Percentiles rank a stretch among this genome's conserved stretches.
Evolutionary conservation across 2,888 invertebrate genomes (phyloP).

Genomic region (Agonopterix alstromeriana): DNA sequence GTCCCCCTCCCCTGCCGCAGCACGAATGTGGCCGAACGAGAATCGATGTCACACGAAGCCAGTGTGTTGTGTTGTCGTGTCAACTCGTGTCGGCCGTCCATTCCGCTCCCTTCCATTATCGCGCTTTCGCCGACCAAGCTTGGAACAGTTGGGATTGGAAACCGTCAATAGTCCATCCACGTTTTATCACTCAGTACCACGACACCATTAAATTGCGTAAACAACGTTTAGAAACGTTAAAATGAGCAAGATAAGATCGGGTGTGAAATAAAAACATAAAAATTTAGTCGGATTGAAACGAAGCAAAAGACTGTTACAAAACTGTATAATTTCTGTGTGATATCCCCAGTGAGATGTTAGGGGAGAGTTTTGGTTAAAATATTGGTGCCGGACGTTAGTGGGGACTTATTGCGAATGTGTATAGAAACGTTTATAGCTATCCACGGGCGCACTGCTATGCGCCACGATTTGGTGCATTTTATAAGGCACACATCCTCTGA

Average conservation of each 20-base stretch:
- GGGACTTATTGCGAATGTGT: conserved; percentile 74
- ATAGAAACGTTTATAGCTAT: conserved; percentile 75
- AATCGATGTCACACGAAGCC: conserved; percentile 68
- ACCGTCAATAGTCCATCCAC: conserved; percentile 18
- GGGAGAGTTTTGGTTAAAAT: conserved; percentile 60
- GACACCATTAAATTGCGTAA: conserved; percentile 28
- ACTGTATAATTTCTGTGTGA: conserved; percentile 55
- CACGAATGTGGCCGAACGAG: conserved; percentile 49
- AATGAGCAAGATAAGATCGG: conserved; percentile 68
- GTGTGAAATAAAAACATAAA: conserved; percentile 55
- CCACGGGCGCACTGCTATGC: conserved; percentile 84
- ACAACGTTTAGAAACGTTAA: conserved; percentile 30
- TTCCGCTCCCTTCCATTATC: conserved; percentile 21
- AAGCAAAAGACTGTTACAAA: conserved; percentile 32
- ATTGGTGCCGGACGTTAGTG: conserved; percentile 52
- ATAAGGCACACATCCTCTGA: conserved; percentile 88
- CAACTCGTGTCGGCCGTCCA: conserved; percentile 23
- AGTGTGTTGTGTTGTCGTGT: conserved; percentile 21
- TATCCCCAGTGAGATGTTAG: conserved; percentile 64
- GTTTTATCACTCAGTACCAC: conserved; percentile 31
- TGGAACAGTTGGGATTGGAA: conserved; percentile 11
- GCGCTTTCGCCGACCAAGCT: conserved; percentile 50
- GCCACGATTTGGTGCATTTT: conserved; percentile 83
- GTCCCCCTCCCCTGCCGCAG: conserved; percentile 52
- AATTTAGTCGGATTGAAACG: conserved; percentile 21